phyloP scores from a whole-genome alignment of 2,797 vertebrate genomes.

The Manis javanica region DNA sequence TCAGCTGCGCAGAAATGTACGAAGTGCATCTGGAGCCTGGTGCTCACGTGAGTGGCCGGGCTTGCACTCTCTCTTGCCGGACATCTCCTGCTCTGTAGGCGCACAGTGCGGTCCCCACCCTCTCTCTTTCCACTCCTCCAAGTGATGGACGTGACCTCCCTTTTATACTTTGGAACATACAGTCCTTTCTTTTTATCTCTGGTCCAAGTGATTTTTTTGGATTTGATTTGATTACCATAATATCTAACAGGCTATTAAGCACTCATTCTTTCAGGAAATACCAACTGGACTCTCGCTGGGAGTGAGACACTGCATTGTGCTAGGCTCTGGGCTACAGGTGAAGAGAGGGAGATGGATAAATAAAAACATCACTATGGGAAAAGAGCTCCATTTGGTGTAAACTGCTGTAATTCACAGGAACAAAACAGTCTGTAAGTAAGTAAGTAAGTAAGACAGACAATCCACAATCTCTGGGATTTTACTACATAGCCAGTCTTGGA shows the following conservation, averaged over 20 bases:
- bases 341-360: accelerated
- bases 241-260: not conserved
- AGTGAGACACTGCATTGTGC: accelerated
- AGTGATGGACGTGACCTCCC: accelerated
- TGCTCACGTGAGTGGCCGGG: accelerated
- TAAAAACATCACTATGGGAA: accelerated
- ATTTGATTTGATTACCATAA: not conserved
- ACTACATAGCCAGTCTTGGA: accelerated
- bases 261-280: not conserved
- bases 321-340: not conserved
- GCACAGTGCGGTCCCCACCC: accelerated
- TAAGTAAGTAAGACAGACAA: accelerated
- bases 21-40: accelerated
- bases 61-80: not conserved
- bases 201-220: not conserved
- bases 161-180: not conserved
- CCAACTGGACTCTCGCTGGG: not conserved
- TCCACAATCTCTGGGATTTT: not conserved
- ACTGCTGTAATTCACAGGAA: not conserved
- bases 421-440: not conserved
- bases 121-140: accelerated
- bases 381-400: accelerated
- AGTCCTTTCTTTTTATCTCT: not conserved
- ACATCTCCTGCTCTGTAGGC: accelerated
- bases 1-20: accelerated